A percentile compares a stretch with the other conserved stretches of the same genome.
Evolutionary conservation across 2,797 vertebrate genomes (phyloP).

Genomic region (Crocidura indochinensis): DNA sequence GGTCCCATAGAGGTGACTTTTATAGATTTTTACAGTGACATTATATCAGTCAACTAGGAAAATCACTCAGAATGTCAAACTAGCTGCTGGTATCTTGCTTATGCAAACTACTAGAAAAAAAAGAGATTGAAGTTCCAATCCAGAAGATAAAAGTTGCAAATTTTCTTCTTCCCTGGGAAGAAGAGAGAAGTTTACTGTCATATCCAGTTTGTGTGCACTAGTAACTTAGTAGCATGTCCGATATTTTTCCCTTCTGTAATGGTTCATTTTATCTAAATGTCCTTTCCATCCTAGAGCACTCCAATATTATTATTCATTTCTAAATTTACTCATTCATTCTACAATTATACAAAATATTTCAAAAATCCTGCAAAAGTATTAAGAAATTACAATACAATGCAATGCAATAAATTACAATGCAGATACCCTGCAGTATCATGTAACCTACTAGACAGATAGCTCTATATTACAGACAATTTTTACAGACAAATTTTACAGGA

Average conservation of each 20-base stretch:
- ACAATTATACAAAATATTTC: neutral
- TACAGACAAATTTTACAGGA: no score
- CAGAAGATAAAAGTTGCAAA: neutral
- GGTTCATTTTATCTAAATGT: conserved; percentile 7
- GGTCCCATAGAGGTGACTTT: neutral
- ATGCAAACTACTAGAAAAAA: neutral
- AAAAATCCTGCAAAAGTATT: neutral
- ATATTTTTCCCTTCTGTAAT: neutral
- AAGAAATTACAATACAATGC: no score
- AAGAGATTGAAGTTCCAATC: neutral
- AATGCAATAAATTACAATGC: no score
- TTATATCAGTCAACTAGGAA: neutral
- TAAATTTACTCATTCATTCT: conserved; percentile 28
- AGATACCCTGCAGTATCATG: neutral
- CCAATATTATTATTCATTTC: conserved; percentile 12
- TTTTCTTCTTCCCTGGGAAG: neutral
- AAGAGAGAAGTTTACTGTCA: neutral
- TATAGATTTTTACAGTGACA: conserved; percentile 46
- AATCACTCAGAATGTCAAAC: neutral
- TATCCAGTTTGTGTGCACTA: neutral
- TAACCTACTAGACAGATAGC: neutral
- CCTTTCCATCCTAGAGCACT: neutral
- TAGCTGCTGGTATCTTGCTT: neutral
- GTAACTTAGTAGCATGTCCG: neutral
- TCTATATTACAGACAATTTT: neutral